Conservation (phyloP, 2,888 invertebrate species). For the Hoplodrina ambigua region DNA sequence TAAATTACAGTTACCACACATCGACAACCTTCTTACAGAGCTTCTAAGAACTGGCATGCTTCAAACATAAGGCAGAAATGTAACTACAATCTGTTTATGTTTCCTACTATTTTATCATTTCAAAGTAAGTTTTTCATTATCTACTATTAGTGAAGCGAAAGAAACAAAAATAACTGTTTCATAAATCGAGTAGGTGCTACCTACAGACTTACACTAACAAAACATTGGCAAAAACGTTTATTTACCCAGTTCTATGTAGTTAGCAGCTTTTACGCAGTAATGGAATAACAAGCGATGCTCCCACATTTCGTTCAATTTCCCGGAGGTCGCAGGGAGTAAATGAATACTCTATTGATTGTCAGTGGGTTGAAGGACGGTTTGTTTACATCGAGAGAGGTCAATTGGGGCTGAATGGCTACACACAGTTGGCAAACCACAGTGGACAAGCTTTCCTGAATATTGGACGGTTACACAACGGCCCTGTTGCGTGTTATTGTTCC, state of each 20-base stretch:
- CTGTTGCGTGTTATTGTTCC: constrained; percentile 29
- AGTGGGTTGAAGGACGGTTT: constrained; percentile 64
- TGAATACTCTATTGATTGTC: constrained; percentile 61
- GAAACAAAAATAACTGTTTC: constrained; percentile 21
- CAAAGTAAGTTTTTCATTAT: constrained; percentile 1
- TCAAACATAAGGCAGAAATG: constrained; percentile 2
- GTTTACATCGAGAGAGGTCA: constrained; percentile 64
- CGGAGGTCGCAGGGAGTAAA: constrained; percentile 47
- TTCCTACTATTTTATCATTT: constrained; percentile 9
- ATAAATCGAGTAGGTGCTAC: background rate
- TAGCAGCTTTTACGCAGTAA: constrained; percentile 42
- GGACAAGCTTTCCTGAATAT: constrained; percentile 10
- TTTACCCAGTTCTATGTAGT: constrained; percentile 10
- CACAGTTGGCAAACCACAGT: constrained; percentile 7
- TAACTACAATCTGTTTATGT: constrained; percentile 20
- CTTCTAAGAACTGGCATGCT: background rate
- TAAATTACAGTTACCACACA: too few species aligned
- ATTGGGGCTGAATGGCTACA: constrained; percentile 45
- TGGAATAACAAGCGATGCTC: constrained; percentile 44
- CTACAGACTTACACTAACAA: constrained; percentile 2
- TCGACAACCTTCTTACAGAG: too few species aligned
- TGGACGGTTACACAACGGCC: background rate
- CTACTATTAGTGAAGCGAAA: constrained; percentile 8
- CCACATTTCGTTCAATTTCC: constrained; percentile 59
- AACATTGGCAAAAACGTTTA: constrained; percentile 26